Conservation (phyloP, 2,888 invertebrate genomes). For the Drosophila nigricruria region DNA sequence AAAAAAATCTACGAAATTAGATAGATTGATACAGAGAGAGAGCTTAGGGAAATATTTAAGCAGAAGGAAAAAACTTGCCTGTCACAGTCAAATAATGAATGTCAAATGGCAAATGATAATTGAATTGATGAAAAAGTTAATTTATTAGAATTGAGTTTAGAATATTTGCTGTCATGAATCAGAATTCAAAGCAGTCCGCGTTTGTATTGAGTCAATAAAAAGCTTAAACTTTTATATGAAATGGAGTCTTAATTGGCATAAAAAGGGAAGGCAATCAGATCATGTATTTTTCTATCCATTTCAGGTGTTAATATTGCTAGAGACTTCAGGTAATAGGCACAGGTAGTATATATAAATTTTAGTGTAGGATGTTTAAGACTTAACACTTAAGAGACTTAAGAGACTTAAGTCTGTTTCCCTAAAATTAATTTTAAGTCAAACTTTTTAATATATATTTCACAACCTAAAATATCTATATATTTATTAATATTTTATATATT, state of each 20-base stretch:
- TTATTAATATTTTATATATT: background rate
- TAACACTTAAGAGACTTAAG: too few relatives aligned
- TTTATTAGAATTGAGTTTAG: background rate
- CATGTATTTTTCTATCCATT: background rate
- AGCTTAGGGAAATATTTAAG: background rate
- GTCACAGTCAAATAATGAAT: constrained; percentile 17
- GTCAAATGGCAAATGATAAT: constrained; percentile 16
- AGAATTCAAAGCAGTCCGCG: background rate
- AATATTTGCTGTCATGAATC: background rate
- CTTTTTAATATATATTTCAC: too few relatives aligned
- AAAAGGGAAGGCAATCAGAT: background rate
- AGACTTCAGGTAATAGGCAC: too few relatives aligned
- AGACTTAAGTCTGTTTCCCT: too few relatives aligned
- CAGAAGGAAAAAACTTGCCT: background rate
- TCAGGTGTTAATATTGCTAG: too few relatives aligned
- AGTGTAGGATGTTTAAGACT: too few relatives aligned
- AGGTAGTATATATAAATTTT: too few relatives aligned
- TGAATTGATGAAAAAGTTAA: background rate
- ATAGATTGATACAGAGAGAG: background rate
- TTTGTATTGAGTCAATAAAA: background rate
- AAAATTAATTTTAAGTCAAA: too few relatives aligned
- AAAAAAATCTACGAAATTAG: constrained; percentile 6
- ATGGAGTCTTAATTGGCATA: background rate
- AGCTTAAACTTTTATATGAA: background rate
- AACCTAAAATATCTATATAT: too few relatives aligned